Percentiles rank a stretch among this genome's conserved stretches.
Evolutionary conservation across 2,113 vertebrate genomes (phyloP).

Genomic region (Calyptomena viridis): DNA sequence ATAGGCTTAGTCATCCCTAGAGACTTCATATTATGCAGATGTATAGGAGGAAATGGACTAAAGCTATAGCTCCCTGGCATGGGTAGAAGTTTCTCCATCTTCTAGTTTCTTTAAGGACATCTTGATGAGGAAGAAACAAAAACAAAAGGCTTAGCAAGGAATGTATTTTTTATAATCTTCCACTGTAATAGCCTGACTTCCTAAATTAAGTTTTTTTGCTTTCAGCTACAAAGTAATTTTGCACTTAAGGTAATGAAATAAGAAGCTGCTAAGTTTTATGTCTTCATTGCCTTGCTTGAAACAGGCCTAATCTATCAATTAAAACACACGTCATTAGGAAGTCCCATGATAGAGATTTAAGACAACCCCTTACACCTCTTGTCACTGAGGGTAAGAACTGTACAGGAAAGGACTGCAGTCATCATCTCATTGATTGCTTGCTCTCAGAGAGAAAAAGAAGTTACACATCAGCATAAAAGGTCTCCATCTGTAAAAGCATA

Average conservation of each 20-base stretch:
- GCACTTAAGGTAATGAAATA: background rate
- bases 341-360: background rate
- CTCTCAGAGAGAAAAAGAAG: background rate
- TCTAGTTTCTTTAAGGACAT: background rate
- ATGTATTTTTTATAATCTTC: background rate
- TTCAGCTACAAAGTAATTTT: background rate
- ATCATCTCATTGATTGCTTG: background rate
- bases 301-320: background rate
- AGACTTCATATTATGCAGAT: background rate
- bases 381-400: background rate
- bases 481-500: fast-evolving
- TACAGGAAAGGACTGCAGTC: background rate
- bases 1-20: background rate
- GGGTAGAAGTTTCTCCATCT: background rate
- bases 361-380: background rate
- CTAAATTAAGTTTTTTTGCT: background rate
- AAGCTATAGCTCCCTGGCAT: background rate
- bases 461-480: background rate
- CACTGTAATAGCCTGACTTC: background rate
- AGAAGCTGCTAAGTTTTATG: background rate
- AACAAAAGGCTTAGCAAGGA: background rate
- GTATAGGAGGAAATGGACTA: background rate
- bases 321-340: background rate
- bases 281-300: background rate
- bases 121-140: background rate